Evolutionary conservation across 2,888 invertebrate species (phyloP).

Genomic region (Merodon equestris): DNA sequence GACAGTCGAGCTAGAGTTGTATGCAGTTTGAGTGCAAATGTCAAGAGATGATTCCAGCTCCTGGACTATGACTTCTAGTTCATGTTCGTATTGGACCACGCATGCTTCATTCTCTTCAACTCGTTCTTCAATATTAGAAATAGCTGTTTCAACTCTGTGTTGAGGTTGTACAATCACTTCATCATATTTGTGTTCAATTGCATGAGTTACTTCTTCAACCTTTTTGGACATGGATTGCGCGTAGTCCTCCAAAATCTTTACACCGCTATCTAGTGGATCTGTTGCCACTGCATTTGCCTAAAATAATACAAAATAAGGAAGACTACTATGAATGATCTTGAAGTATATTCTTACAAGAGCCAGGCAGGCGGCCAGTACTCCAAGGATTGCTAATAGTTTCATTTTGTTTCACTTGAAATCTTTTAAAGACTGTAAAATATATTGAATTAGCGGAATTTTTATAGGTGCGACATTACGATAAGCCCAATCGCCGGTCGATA

Average conservation of each 20-base stretch:
- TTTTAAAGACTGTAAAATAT: conserved; percentile 2
- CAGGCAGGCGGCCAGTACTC: conserved; percentile 5
- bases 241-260: conserved; percentile 11
- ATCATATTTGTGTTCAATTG: conserved; percentile 70
- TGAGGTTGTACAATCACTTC: conserved; percentile 71
- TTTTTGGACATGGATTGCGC: background rate
- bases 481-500: too few species aligned
- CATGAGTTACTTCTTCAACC: conserved; percentile 58
- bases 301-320: too few species aligned
- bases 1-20: background rate
- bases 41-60: conserved; percentile 1
- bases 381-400: conserved; percentile 7
- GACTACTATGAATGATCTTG: too few species aligned
- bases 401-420: conserved; percentile 4
- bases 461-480: too few species aligned
- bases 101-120: conserved; percentile 62
- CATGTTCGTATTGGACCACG: background rate
- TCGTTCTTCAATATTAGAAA: conserved; percentile 70
- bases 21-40: conserved; percentile 3
- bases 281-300: background rate
- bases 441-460: background rate
- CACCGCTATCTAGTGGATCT: background rate
- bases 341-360: background rate
- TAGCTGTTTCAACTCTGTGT: conserved; percentile 70
- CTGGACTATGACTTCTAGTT: background rate